phyloP scores from a whole-genome alignment of 2,888 invertebrate genomes.

The Seira sanloemensis region DNA sequence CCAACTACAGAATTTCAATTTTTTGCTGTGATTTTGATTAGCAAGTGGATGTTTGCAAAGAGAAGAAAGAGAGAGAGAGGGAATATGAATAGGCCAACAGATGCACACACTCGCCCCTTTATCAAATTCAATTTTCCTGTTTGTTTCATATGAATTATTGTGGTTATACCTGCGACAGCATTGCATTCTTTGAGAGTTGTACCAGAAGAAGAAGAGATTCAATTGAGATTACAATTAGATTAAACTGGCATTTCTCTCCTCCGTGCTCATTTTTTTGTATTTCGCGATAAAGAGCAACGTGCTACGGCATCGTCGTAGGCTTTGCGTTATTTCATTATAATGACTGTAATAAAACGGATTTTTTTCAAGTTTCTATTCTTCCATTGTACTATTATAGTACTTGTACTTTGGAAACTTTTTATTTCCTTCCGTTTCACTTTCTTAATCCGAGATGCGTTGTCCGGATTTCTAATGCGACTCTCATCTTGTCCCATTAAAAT shows the following conservation, averaged over 20 bases:
- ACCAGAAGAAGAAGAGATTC: too few relatives aligned
- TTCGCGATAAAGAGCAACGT: slow-evolving; percentile 15
- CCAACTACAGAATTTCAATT: too few relatives aligned
- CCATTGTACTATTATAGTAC: background rate
- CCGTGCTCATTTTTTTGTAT: background rate
- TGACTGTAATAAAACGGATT: background rate
- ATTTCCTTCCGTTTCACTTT: background rate
- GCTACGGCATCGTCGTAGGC: too few relatives aligned
- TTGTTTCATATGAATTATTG: background rate
- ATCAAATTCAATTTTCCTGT: background rate
- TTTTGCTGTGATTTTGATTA: too few relatives aligned
- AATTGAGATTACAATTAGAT: slow-evolving; percentile 52
- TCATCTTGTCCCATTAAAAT: slow-evolving; percentile 40
- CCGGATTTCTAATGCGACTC: slow-evolving; percentile 30
- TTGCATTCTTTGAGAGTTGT: slow-evolving; percentile 22
- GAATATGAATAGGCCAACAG: too few relatives aligned
- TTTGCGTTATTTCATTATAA: too few relatives aligned
- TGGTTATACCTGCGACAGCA: background rate
- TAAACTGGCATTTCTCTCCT: slow-evolving; percentile 25
- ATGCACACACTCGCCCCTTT: too few relatives aligned
- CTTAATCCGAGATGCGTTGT: background rate
- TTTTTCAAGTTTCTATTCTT: background rate
- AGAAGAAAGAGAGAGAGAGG: too few relatives aligned
- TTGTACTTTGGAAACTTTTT: background rate
- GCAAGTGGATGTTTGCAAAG: too few relatives aligned